Percentiles rank a stretch among this genome's conserved stretches.
Evolutionary conservation across 2,797 vertebrate species (phyloP).

Genomic region (Rhincodon typus): DNA sequence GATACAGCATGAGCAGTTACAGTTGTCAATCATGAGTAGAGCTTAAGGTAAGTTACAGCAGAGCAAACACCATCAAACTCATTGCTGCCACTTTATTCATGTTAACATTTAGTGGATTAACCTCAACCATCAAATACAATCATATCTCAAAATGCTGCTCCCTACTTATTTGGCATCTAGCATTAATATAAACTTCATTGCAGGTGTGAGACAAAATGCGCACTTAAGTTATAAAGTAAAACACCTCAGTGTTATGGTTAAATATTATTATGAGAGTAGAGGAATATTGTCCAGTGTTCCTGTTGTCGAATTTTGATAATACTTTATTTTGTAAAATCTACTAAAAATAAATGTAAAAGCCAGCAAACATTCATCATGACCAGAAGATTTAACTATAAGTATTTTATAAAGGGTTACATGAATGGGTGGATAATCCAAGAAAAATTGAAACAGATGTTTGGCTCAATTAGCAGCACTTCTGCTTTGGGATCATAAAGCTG

Average conservation of each 20-base stretch:
- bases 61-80: neutral
- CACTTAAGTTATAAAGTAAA: neutral
- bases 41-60: neutral
- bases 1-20: neutral
- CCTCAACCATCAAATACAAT: constrained; percentile 1
- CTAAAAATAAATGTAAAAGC: neutral
- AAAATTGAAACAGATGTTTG: constrained; percentile 37
- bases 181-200: neutral
- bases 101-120: neutral
- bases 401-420: constrained; percentile 30
- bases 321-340: neutral
- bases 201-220: neutral
- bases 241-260: neutral
- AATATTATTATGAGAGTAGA: neutral
- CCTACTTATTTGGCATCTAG: neutral
- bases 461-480: constrained; percentile 17
- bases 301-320: neutral
- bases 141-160: neutral
- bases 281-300: neutral
- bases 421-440: constrained; percentile 36
- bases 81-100: neutral
- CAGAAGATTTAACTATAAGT: neutral
- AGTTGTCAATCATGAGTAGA: neutral
- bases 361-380: neutral
- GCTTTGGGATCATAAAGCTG: neutral